Evolutionary conservation across 2,797 vertebrate genomes (phyloP), one percentile per base, ranked within the genome.

Genomic region (Chrosomus eos): DNA sequence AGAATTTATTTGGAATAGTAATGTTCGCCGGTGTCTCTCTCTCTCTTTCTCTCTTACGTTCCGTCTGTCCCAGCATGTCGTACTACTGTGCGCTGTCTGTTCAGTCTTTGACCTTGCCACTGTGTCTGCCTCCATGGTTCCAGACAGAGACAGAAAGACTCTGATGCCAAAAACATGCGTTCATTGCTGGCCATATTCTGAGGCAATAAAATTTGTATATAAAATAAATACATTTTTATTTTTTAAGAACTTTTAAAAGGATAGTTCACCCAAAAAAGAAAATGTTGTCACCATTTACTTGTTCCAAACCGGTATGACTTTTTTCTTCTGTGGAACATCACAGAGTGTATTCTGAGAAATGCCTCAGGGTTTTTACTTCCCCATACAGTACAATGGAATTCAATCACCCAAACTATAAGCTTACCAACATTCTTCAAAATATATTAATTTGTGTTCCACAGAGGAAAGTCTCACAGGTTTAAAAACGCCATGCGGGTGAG

Each of bases 31-130:
- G 53, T 51, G 70, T 77, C 64, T 81, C 23, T 66, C 33, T 66
- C 33, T 31, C 14, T 62, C 60, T 6, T 26, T 6, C n/a, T 26
- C 26, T 64, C 60, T 28, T 14, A 28, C 3, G n/a, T 62, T 64
- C 60, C 16, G 6, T 31, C 16, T 64, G 28, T 81, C 72, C 40
- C 88, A 91, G 88, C 91, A 91, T 91, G 90, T 92, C 91, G 88
- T 31, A n/a, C 89, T 31, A 83, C 60, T 86, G 74, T 79, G 38
- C 10, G 13, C 66, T 90, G 86, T 88, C 86, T 92, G 84, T 91
- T 91, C 91, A 92, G 91, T 91, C 92, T 91, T 88, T 93, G 93
- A 94, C 94, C 93, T 94, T 92, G 90, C 76, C 89, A 88, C 84
- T 87, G 84, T 90, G 90, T 88, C 90, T 92, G 89, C 73, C 74